Conservation (phyloP, 1,140 invertebrate species). For the Drosophila albomicans region DNA sequence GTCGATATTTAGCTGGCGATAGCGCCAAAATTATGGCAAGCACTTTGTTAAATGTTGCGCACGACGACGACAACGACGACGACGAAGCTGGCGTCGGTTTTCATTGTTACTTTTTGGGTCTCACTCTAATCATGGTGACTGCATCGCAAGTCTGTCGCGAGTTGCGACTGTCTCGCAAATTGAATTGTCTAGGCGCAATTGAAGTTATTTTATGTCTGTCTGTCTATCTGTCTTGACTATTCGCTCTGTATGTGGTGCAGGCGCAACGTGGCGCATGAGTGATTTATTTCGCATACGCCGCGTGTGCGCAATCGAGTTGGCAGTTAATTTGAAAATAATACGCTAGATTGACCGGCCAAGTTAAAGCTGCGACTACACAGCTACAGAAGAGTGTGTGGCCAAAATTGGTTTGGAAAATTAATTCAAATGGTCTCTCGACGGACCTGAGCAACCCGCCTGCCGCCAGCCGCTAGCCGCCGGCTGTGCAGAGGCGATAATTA, state of each 20-base stretch:
- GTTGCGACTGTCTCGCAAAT: slow-evolving; percentile 70
- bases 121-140: slow-evolving; percentile 60
- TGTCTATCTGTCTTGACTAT: too few relatives aligned
- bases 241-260: neutral
- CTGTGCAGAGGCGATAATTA: slow-evolving; percentile 77
- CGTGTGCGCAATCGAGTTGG: slow-evolving; percentile 65
- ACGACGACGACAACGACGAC: slow-evolving; percentile 18
- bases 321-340: slow-evolving; percentile 78
- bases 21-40: slow-evolving; percentile 81
- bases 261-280: slow-evolving; percentile 74
- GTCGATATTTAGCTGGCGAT: slow-evolving; percentile 78
- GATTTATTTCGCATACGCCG: slow-evolving; percentile 81
- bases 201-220: slow-evolving; percentile 41
- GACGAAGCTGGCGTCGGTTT: slow-evolving; percentile 36
- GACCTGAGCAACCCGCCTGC: slow-evolving; percentile 46
- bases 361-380: neutral
- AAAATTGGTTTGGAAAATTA: slow-evolving; percentile 66
- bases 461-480: slow-evolving; percentile 39
- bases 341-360: slow-evolving; percentile 14
- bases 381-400: slow-evolving; percentile 50
- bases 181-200: slow-evolving; percentile 72
- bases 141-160: slow-evolving; percentile 53
- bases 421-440: slow-evolving; percentile 53
- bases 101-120: slow-evolving; percentile 33
- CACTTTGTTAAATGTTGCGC: slow-evolving; percentile 78